Conservation (phyloP, 2,888 invertebrate genomes). For the Julus scandinavius region DNA sequence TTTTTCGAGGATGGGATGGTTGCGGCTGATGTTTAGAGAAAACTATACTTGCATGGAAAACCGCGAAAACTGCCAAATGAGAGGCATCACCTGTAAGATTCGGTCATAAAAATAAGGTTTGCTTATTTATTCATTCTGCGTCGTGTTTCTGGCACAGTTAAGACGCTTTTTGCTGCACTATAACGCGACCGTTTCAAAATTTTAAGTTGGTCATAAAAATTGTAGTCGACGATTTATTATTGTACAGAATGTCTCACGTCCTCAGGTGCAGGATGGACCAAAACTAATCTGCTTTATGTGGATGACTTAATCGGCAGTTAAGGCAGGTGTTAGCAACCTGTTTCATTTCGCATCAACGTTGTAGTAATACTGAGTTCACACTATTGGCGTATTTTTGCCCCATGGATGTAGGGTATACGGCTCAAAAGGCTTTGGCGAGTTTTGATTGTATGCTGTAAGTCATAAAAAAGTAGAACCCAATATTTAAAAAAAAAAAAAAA, state of each 20-base stretch:
- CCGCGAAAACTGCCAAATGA: background rate
- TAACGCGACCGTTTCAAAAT: background rate
- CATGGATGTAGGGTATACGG: no score
- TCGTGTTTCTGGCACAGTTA: conserved; percentile 16
- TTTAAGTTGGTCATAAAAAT: background rate
- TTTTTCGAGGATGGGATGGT: no score
- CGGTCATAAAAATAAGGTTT: conserved; percentile 14
- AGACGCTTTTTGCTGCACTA: background rate
- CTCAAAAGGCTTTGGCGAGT: no score
- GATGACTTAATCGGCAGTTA: background rate
- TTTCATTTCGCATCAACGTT: no score
- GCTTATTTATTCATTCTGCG: conserved; percentile 37
- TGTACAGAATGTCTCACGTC: background rate
- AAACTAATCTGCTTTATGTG: background rate
- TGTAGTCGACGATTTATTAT: background rate
- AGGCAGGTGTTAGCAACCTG: no score
- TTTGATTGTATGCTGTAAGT: no score
- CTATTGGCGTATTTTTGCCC: no score
- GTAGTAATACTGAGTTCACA: no score
- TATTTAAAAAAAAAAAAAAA: no score
- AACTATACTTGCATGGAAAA: no score
- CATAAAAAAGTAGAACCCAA: no score
- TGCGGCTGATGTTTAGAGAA: no score
- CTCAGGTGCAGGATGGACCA: background rate
- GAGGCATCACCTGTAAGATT: background rate